Evolutionary conservation across 2,888 invertebrate genomes (phyloP), one percentile per base, ranked within the genome.

Genomic region (Rotaria socialis): DNA sequence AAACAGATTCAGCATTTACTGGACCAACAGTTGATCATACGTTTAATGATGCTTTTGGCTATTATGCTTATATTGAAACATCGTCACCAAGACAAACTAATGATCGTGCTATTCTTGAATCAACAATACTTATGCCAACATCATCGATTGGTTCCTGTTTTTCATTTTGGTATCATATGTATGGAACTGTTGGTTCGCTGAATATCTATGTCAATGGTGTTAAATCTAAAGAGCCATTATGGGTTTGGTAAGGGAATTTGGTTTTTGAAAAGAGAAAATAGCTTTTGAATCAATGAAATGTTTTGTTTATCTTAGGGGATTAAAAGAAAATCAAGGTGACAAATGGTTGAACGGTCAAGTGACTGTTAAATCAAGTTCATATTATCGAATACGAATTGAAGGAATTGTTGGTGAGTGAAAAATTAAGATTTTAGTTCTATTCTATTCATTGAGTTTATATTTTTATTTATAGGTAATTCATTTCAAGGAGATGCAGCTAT

Each of bases 41-140:
- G 5, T 55, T n/a, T n/a, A 75, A 85, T 84, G 85, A 85, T 85
- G 5, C 35, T 27, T 58, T 84, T 19, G 87, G 87, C n/a, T 74
- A 58, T 89, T 96, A 95, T 90, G 94, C 96, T 93, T 94, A 94
- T 89, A 94, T 95, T 88, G 96, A 96, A 89, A 94, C 95, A 27
- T 93, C 94, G 0, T 92, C 93, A 0, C 92, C 92, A 0, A 91
- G 93, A 24, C 88, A 92, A 24, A 92, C 91, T 80, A 94, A 94
- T 88, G 94, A 94, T 87, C 93, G 93, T 0, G 94, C 95, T 0
- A 93, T 94, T 0, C 92, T 86, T 50, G 86, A 86, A 35, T 85
- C 85, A 47, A 84, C 85, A 4, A 27, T 85, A 35, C 50, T 86
- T 50, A 47, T 84, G 27, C 85, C 86, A 41, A 85, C 86, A 41